Percentiles rank a stretch among this genome's conserved stretches.
Conservation (phyloP, 2,113 vertebrate species). For the Recurvirostra avosetta region DNA sequence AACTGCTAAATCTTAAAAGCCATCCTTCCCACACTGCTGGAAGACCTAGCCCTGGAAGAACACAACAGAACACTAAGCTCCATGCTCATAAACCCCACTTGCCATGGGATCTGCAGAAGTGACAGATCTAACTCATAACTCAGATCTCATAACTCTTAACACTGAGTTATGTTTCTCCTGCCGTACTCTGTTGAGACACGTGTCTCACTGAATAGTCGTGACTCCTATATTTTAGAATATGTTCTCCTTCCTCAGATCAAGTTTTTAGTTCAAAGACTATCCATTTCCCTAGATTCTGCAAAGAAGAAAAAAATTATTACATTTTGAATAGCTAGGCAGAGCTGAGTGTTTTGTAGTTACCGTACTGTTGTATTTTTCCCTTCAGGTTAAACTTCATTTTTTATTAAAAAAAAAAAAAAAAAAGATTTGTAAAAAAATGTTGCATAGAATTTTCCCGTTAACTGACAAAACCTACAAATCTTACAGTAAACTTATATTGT, state of each 20-base stretch:
- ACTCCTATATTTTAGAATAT: neutral
- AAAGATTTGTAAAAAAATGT: neutral
- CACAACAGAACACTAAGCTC: neutral
- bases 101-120: neutral
- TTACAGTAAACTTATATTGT: neutral
- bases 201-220: neutral
- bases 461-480: neutral
- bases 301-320: neutral
- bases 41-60: neutral
- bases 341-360: neutral
- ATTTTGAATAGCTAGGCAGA: neutral
- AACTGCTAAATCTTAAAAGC: neutral
- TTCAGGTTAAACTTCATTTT: neutral
- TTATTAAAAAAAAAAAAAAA: neutral
- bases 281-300: neutral
- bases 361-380: neutral
- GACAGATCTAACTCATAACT: neutral
- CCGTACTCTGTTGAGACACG: rapidly evolving
- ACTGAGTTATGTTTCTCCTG: neutral
- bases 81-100: neutral
- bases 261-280: neutral
- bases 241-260: neutral
- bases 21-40: neutral
- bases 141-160: neutral
- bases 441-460: neutral